These are phyloP conservation scores for Ceratoteleas bidentatus DNA, from an alignment of 1,140 invertebrate genomes.

Conservation along the genomic window DNA sequence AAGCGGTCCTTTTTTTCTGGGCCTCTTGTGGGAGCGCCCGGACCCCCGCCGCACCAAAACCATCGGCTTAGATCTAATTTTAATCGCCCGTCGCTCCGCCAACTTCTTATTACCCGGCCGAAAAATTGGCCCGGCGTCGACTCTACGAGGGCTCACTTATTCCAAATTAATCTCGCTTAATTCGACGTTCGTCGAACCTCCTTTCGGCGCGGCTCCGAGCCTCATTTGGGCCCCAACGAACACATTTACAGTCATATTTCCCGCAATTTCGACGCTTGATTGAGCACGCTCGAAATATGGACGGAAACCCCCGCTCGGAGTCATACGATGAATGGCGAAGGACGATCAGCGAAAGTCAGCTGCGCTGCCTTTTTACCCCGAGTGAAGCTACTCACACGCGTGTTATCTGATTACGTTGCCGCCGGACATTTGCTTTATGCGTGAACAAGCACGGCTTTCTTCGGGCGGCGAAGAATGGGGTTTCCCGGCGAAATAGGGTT, in stretches of 20 bases:
- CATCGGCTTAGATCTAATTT: constrained; percentile 65
- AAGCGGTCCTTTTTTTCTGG: constrained; percentile 67
- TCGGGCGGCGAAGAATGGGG: background rate
- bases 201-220: background rate
- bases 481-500: too few relatives aligned
- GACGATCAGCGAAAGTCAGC: constrained; percentile 26
- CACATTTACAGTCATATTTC: constrained; percentile 36
- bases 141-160: constrained; percentile 48
- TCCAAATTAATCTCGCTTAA: constrained; percentile 57
- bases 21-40: constrained; percentile 20
- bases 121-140: constrained; percentile 49
- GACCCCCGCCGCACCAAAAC: constrained; percentile 34
- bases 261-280: constrained; percentile 40
- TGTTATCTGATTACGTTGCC: constrained; percentile 19
- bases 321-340: constrained; percentile 23
- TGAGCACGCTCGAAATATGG: constrained; percentile 35
- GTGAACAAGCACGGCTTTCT: constrained; percentile 6
- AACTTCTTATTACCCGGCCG: constrained; percentile 54
- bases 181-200: constrained; percentile 46
- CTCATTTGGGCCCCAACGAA: constrained; percentile 16
- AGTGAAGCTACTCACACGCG: background rate
- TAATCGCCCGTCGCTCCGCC: constrained; percentile 50
- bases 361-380: constrained; percentile 6
- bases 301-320: constrained; percentile 16
- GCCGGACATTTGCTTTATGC: background rate